Base-by-base conservation (phyloP, 2,888 invertebrate genomes). In the Epinotia ramella region DNA sequence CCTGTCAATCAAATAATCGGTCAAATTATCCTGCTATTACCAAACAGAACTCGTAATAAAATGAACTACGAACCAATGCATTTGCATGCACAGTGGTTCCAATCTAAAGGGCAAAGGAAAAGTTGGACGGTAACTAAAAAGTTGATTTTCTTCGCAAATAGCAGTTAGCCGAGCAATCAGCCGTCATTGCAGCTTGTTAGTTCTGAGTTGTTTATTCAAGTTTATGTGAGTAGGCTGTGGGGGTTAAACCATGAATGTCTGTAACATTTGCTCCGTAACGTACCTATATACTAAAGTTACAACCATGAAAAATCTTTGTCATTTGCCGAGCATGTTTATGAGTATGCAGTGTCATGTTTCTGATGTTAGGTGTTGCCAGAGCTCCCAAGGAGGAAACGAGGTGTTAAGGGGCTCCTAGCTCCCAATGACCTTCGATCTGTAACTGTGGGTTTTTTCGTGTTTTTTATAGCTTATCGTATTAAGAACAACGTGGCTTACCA, bases 181-280 rank as follows among this genome's bases (percentile, higher is more conserved):
- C 78, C 83, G 84, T 85, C 85, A 87, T 87, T 87, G 82, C 79
- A 81, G 82, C 86, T 89, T 86, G 84, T 88, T 87, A 86, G 84
- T 86, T 79, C 79, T 78, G 79, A 81, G 81, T 83, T 83, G 68
- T 69, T 69, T 69, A 81, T 80, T 82, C 78, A 76, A 73, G 79
- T 69, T 69, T 69, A 46, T 46, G 46, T 68, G 11, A 59, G 59
- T 46, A 68, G 20, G 57, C 18, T 67, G 76, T 81, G 28, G 3
- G 62, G 57, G 57, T 16, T 20, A 24, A 16, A 24, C 2, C 6
- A 18, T 7, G 18, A 46, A 65, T 46, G 20, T 12, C 28, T 60
- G 28, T 4, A 28, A 28, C n/a, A n/a, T n/a, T n/a, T n/a, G n/a
- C n/a, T n/a, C n/a, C n/a, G n/a, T n/a, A n/a, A n/a, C n/a, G n/a